Evolutionary conservation across 2,888 invertebrate species (phyloP).

Genomic region (Amphimallon solstitiale): DNA sequence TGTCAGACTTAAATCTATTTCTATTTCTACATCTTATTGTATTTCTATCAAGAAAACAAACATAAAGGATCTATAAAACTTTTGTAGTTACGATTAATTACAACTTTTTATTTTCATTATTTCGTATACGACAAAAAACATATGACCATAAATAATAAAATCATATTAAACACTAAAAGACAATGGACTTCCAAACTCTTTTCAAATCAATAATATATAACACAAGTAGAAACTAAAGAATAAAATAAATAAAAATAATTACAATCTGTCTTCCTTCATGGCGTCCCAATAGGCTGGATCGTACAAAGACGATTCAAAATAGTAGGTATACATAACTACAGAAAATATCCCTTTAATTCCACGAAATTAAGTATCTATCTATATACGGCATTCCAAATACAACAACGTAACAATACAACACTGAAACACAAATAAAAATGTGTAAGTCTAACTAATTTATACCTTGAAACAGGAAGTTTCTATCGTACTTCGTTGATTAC

Average conservation of each 20-base stretch:
- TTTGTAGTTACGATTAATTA: too few relatives aligned
- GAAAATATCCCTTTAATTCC: conserved; percentile 9
- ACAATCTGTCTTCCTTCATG: conserved; percentile 51
- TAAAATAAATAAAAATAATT: conserved; percentile 48
- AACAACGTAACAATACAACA: conserved; percentile 8
- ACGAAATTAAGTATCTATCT: conserved; percentile 15
- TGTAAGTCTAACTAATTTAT: conserved; percentile 16
- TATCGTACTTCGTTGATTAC: conserved; percentile 12
- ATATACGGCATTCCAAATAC: conserved; percentile 9
- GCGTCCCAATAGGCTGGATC: conserved; percentile 41
- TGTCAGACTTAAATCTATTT: too few relatives aligned
- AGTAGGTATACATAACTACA: conserved; percentile 33
- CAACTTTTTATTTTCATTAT: too few relatives aligned
- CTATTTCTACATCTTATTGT: too few relatives aligned
- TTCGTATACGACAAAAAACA: too few relatives aligned
- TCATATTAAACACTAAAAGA: not conserved
- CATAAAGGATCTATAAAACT: too few relatives aligned
- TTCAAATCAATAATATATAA: not conserved
- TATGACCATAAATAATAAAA: too few relatives aligned
- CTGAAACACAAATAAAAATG: conserved; percentile 33
- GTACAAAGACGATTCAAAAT: conserved; percentile 42
- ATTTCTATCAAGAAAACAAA: too few relatives aligned
- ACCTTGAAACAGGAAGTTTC: conserved; percentile 16
- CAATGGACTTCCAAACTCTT: not conserved
- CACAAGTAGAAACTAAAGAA: conserved; percentile 16